A percentile compares a stretch with the other conserved stretches of the same genome.
phyloP scores from a whole-genome alignment of 2,113 vertebrate species.

The Amphiprion percula region DNA sequence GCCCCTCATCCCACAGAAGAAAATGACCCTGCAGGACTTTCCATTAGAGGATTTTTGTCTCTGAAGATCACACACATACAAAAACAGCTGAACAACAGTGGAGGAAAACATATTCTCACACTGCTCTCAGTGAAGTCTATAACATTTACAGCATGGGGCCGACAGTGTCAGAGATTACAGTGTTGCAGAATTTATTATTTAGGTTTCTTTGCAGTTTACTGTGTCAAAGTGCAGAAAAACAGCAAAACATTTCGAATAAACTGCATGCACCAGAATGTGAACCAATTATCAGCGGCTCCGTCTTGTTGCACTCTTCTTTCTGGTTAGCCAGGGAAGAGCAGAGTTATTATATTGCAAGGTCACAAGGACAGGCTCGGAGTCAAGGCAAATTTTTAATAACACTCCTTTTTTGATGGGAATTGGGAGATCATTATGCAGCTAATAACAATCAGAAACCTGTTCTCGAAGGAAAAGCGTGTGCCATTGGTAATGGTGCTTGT shows the following conservation, averaged over 20 bases:
- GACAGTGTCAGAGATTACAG: slow-evolving; percentile 15
- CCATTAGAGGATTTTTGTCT: slow-evolving; percentile 63
- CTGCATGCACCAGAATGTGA: slow-evolving; percentile 12
- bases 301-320: slow-evolving; percentile 43
- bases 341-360: slow-evolving; percentile 50
- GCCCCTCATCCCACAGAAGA: slow-evolving; percentile 49
- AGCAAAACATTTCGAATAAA: slow-evolving; percentile 12
- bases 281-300: slow-evolving; percentile 61
- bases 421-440: neutral
- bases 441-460: neutral
- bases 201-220: slow-evolving; percentile 15
- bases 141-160: slow-evolving; percentile 42
- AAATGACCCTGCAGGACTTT: slow-evolving; percentile 66
- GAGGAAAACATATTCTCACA: slow-evolving; percentile 33
- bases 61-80: slow-evolving; percentile 40
- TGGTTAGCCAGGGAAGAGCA: slow-evolving; percentile 33
- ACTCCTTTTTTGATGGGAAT: neutral
- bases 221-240: slow-evolving; percentile 7
- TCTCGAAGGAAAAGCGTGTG: slow-evolving; percentile 22
- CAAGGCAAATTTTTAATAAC: neutral
- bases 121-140: slow-evolving; percentile 6
- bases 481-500: neutral
- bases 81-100: slow-evolving; percentile 31
- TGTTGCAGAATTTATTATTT: slow-evolving; percentile 4
- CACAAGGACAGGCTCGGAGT: slow-evolving; percentile 25